Conservation (phyloP, 1,140 invertebrate genomes). For the Linepithema humile region DNA sequence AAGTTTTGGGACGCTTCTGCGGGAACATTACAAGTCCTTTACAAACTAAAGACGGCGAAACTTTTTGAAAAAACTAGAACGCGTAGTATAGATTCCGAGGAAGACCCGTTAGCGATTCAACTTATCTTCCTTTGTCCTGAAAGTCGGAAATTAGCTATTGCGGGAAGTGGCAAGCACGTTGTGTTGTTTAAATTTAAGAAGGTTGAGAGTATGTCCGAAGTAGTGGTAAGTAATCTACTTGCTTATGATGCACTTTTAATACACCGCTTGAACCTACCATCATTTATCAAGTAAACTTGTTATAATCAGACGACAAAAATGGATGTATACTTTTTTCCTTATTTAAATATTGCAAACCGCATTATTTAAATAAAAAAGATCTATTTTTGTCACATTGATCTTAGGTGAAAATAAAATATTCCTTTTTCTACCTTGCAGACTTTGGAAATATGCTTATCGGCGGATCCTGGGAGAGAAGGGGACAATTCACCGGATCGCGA, state of each 20-base stretch:
- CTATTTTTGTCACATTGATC: no score
- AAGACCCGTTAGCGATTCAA: slow-evolving; percentile 97
- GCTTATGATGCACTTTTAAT: not conserved
- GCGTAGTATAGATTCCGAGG: slow-evolving; percentile 87
- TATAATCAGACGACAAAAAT: not conserved
- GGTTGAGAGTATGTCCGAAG: slow-evolving; percentile 93
- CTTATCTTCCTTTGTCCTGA: slow-evolving; percentile 96
- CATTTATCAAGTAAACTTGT: not conserved
- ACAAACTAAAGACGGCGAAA: slow-evolving; percentile 99
- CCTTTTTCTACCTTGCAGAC: slow-evolving; percentile 85
- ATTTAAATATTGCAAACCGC: not conserved
- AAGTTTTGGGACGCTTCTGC: slow-evolving; percentile 99
- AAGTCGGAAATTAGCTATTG: slow-evolving; percentile 94
- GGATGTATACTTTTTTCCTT: not conserved
- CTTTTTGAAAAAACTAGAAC: slow-evolving; percentile 92
- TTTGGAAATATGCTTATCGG: slow-evolving; percentile 94
- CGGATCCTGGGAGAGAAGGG: slow-evolving; percentile 92
- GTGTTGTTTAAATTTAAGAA: slow-evolving; percentile 98
- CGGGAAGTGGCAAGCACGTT: slow-evolving; percentile 95
- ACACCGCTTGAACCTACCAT: not conserved
- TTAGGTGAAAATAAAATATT: not conserved
- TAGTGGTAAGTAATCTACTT: slow-evolving; percentile 87
- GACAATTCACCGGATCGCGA: slow-evolving; percentile 92
- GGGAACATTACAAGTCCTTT: slow-evolving; percentile 96
- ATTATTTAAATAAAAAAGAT: no score